Base-by-base conservation (phyloP, 2,797 vertebrate genomes). In the Jordanella pulchra region DNA sequence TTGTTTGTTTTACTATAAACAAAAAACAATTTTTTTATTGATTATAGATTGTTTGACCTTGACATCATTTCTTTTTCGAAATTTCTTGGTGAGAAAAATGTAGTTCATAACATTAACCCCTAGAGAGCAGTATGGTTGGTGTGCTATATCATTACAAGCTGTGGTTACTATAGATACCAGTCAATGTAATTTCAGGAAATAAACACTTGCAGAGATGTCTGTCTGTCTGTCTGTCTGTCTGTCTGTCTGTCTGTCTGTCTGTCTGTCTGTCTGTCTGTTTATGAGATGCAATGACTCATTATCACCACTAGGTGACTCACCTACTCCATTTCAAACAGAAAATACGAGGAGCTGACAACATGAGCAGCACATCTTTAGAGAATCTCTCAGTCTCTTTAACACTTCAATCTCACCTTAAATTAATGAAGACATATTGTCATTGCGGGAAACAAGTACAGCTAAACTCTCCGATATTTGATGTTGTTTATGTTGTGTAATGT, bases 271-370 rank as follows among this genome's bases (percentile, higher is more conserved):
- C 70, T 54, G 12, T 78, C 70, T 28, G 18, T 86, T 25, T 83
- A 84, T 88, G 87, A 83, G 73, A 25, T 82, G 87, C 84, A 91
- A 71, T 84, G 3, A 1, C 72, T 7, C 10, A 1, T 0, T 73
- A 1, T 63, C 11, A 50, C 87, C 91, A 89, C 88, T 47, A 85
- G 90, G 80, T 87, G 86, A 88, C 7, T 35, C 78, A 77, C 82
- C 72, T 65, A 73, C 74, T 84, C 80, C 77, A 86, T 67, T 50
- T 60, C 39, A 75, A 45, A 73, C 15, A 28, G 18, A 12, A 17
- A 27, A 35, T 21, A 47, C 21, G 51, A 39, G 44, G 17, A 23
- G 18, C 13, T 14, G 28, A 15, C 21, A 1, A 21, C 17, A 32
- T 47, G 54, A 21, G 32, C 25, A 30, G 7, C 7, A 27, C 65